Base-by-base conservation (phyloP, 53 echinoderm and acorn worm species). In the Mesocentrotus franciscanus region DNA sequence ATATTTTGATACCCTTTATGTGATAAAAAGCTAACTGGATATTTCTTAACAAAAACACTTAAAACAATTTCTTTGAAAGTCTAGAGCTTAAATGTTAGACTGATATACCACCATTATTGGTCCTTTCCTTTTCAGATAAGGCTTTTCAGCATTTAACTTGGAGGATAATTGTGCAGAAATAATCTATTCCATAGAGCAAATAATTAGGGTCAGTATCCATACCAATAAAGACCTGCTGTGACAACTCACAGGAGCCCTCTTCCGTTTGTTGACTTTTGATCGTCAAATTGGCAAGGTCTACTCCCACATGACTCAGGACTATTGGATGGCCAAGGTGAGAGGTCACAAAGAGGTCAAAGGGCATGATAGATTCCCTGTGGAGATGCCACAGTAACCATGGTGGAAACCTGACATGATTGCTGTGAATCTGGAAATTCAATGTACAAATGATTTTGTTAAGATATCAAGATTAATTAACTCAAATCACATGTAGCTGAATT, bases 321-420 rank as follows among this genome's bases (percentile, higher is more conserved):
- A 9, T 55, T 26, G 59, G 95, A 87, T 94, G 89, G 14, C 49
- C 17, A 15, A 64, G 26, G 56, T 92, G 75, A 49, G 35, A 64
- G 62, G 91, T 91, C 70, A 95, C 66, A 66, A 85, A 95, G 22
- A 56, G 84, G 87, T 93, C 85, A 56, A 95, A 83, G 66, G 93
- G n/a, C 71, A 95, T 93, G 71, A 95, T 64, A 39, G 93, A 85
- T 56, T 95, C 96, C 39, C 35, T 81, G 87, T 95, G 93, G 20
- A 95, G 87, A 29, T 34, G 70, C 96, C 96, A 95, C 22, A 95
- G 35, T 22, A 93, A 29, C 96, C 93, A 93, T 14, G 91, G 62
- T 34, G 95, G 92, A 29, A 95, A 81, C 24, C 15, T 26, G 49
- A 17, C 57, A 12, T 92, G 16, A 30, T 27, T 75, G 42, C 75